phyloP scores from a whole-genome alignment of 2,888 invertebrate species.

The Pimpla rufipes region DNA sequence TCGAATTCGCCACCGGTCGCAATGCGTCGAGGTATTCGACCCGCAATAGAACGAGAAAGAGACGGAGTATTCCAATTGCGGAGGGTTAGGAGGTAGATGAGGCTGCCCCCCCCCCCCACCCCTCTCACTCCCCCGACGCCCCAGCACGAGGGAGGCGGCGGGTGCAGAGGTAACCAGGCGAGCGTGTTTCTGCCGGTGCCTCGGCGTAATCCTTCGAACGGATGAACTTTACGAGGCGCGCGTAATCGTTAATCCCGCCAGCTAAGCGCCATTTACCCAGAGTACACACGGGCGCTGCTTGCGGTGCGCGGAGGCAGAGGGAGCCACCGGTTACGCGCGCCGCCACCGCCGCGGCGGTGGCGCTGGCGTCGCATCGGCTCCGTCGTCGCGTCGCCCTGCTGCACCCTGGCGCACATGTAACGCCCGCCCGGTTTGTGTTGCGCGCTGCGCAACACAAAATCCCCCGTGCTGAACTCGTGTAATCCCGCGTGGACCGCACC shows the following conservation, averaged over 20 bases:
- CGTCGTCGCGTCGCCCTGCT: slow-evolving; percentile 35
- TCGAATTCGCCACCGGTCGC: slow-evolving; percentile 26
- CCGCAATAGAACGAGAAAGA: slow-evolving; percentile 2
- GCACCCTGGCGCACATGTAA: neutral
- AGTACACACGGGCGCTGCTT: slow-evolving; percentile 35
- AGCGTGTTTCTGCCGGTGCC: slow-evolving; percentile 47
- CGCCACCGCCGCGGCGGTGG: slow-evolving; percentile 19
- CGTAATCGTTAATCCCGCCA: slow-evolving; percentile 75
- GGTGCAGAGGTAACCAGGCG: slow-evolving; percentile 18
- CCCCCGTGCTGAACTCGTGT: slow-evolving; percentile 21
- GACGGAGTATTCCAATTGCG: slow-evolving; percentile 23
- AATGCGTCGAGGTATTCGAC: slow-evolving; percentile 35
- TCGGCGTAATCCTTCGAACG: slow-evolving; percentile 72
- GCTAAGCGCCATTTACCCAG: slow-evolving; percentile 68
- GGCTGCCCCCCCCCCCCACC: neutral
- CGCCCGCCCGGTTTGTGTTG: neutral
- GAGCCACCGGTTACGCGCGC: slow-evolving; percentile 29
- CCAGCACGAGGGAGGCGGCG: slow-evolving; percentile 10
- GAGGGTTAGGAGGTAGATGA: neutral
- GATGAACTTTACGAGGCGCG: slow-evolving; percentile 75
- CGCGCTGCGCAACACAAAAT: neutral
- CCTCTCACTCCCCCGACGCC: too few species aligned
- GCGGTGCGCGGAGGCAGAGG: slow-evolving; percentile 36
- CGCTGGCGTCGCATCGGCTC: slow-evolving; percentile 34
- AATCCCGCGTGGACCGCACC: neutral